Percentiles rank a stretch among this genome's conserved stretches.
phyloP scores from a whole-genome alignment of 2,113 vertebrate species.

The Leptocoma aspasia region DNA sequence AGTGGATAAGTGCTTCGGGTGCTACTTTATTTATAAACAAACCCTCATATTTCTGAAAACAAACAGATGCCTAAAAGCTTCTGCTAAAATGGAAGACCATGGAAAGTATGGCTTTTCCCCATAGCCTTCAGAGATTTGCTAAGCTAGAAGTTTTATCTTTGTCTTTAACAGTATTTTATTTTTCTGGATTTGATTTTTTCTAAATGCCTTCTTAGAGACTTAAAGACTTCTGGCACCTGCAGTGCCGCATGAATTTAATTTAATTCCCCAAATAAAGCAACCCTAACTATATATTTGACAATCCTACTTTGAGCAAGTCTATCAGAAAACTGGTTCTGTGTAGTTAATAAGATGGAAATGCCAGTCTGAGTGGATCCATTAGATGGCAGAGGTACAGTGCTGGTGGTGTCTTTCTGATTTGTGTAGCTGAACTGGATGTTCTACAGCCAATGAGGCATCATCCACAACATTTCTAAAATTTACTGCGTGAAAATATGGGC shows the following conservation, averaged over 20 bases:
- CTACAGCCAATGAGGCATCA: not conserved
- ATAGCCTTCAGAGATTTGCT: not conserved
- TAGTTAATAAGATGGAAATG: not conserved
- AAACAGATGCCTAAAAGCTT: not conserved
- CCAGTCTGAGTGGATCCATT: not conserved
- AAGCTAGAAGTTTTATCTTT: not conserved
- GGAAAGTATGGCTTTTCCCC: not conserved
- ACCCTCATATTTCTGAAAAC: not conserved
- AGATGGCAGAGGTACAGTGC: not conserved
- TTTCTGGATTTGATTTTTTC: not conserved
- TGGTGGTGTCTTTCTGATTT: not conserved
- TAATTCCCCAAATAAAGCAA: not conserved
- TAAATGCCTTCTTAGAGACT: not conserved
- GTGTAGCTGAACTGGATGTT: not conserved
- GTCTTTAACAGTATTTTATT: not conserved
- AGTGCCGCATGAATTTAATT: not conserved
- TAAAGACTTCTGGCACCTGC: not conserved
- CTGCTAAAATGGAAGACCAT: not conserved
- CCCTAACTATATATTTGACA: not conserved
- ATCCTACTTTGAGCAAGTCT: not conserved
- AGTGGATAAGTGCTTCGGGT: not conserved
- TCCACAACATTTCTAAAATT: not conserved
- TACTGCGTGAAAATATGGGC: not conserved
- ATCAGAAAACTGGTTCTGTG: not conserved
- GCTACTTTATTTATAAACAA: not conserved